A percentile compares a stretch with the other conserved stretches of the same genome.
phyloP scores from a whole-genome alignment of 2,888 invertebrate species.

The Crocallis elinguaria region DNA sequence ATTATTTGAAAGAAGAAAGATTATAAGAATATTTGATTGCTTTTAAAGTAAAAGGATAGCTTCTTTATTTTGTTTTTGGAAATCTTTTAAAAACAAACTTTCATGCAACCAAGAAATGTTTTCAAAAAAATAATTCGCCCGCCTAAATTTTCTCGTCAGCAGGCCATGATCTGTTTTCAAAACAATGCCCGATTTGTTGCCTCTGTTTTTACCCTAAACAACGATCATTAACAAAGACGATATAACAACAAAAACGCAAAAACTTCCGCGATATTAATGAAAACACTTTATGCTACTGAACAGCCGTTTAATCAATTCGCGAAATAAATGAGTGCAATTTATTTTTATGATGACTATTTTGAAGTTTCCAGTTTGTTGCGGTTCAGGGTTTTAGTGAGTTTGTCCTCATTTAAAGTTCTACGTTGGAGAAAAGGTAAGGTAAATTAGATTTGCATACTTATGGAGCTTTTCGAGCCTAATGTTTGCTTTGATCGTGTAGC shows the following conservation, averaged over 20 bases:
- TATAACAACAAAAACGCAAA: conserved; percentile 6
- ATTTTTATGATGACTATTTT: conserved; percentile 36
- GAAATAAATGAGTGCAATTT: conserved; percentile 47
- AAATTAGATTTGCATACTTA: conserved; percentile 53
- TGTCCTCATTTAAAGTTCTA: conserved; percentile 43
- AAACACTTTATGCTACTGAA: conserved; percentile 19
- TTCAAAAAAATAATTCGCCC: too few species aligned
- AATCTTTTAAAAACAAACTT: too few species aligned
- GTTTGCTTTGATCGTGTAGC: conserved; percentile 43
- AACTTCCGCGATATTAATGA: conserved; percentile 11
- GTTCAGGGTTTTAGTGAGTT: conserved; percentile 29
- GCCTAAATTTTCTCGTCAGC: too few species aligned
- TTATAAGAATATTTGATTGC: too few species aligned
- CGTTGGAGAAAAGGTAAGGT: conserved; percentile 34
- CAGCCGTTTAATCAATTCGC: conserved; percentile 46
- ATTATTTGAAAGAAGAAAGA: too few species aligned
- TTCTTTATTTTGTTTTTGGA: too few species aligned
- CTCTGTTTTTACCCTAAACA: conserved; percentile 3
- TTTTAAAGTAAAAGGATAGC: too few species aligned
- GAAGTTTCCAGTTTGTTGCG: conserved; percentile 33
- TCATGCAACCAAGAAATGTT: too few species aligned
- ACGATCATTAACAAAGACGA: not conserved
- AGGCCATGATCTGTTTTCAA: not conserved
- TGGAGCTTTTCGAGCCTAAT: conserved; percentile 42
- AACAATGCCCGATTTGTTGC: not conserved